Conservation (phyloP, 2,888 invertebrate species). For the Platycnemis pennipes region DNA sequence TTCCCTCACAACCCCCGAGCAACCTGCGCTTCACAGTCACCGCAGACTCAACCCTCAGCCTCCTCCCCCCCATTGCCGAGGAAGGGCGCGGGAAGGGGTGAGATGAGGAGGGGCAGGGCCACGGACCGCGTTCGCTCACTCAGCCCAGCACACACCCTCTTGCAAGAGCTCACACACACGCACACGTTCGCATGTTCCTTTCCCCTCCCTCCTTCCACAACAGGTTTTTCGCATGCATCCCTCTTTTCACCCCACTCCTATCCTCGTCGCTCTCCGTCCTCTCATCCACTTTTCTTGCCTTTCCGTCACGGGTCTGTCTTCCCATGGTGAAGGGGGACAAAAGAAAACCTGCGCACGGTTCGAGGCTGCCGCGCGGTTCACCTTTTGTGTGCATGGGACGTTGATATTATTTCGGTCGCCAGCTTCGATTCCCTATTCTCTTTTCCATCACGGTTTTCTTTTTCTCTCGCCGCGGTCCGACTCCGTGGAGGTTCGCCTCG, state of each 20-base stretch:
- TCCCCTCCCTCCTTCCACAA: not conserved
- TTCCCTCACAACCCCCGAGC: not conserved
- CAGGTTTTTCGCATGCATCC: slow-evolving; percentile 31
- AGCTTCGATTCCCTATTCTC: not conserved
- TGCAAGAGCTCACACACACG: not conserved
- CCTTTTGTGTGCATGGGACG: not conserved
- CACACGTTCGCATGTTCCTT: not conserved
- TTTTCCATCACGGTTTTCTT: not conserved
- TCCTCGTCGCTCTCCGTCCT: not conserved
- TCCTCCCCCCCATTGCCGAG: not conserved
- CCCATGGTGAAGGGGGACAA: not conserved
- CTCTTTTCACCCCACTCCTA: not conserved
- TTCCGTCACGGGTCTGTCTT: not conserved
- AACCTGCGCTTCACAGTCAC: not conserved
- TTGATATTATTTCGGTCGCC: not conserved
- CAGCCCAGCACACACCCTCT: not conserved
- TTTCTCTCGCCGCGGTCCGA: not conserved
- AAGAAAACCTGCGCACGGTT: not conserved
- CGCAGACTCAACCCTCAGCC: not conserved
- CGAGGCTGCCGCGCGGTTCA: not conserved
- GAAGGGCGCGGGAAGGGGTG: not conserved
- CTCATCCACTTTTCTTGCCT: not conserved
- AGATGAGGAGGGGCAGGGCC: not conserved
- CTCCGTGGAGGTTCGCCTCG: not conserved
- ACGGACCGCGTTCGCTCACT: not conserved